Base-by-base conservation (phyloP, 2,888 invertebrate species). In the Nesidiocoris tenuis region DNA sequence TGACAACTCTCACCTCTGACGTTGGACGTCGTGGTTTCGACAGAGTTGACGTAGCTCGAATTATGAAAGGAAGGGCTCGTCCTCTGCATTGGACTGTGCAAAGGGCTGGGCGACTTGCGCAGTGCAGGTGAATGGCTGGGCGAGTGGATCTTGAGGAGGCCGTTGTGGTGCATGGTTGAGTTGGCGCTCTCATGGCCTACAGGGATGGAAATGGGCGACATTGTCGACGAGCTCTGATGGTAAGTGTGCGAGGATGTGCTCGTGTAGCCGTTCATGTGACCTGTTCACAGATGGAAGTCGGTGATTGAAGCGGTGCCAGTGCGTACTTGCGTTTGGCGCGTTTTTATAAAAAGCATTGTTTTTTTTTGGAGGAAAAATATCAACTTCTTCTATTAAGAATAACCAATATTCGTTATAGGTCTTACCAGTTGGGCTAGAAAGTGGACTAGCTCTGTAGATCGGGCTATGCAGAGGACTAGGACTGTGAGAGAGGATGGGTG, bases 1-100 rank as follows among this genome's bases (percentile, higher is more conserved):
- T n/a, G n/a, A n/a, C n/a, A n/a, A n/a, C n/a, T 5, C 17, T 68
- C 72, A 82, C 82, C 82, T 80, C 81, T 78, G 17, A 82, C 82
- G 76, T 81, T 82, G 18, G 82, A 82, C 9, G 81, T 78, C 1
- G 81, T 81, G 39, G 72, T 72, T 65, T 82, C 82, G 3, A 81
- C 77, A 24, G 76, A 72, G 70, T 74, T 77, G 39, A 66, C 77
- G 78, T 70, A 80, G 66, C 59, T 72, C 57, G 77, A 70, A 18
- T 76, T 76, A 68, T 79, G 79, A 5, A 75, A 68, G 12, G 78
- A 75, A 25, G 79, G 79, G 61, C 79, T 79, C n/a, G 68, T 66
- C 22, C 77, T 65, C 25, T 76, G 78, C 56, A 74, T 55, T 17
- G 77, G 79, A 21, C 77, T 77, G 19, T 76, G 76, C 55, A 25